Evolutionary conservation across 2,888 invertebrate species (phyloP), one percentile per base, ranked within the genome.

Genomic region (Stenchaetothrips biformis): DNA sequence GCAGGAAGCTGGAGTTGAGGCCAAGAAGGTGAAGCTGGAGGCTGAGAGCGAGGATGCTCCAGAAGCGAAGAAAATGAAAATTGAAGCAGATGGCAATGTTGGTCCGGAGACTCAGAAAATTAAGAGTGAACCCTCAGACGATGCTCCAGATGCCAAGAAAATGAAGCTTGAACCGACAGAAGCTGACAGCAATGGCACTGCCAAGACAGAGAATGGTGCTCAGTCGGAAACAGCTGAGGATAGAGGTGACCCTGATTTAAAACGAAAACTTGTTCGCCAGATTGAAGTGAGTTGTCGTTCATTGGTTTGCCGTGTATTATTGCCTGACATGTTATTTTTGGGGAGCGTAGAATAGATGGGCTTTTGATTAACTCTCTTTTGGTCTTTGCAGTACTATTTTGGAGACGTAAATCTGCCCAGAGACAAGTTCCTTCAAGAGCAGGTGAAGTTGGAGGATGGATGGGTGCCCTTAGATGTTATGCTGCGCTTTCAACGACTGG

Each of bases 381-480:
- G 81, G 80, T 81, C 79, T 80, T 84, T 88, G 83, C 83, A 92
- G 91, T 93, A 91, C 85, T 93, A 90, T 85, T 95, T 94, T 89
- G 97, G 99, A 79, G 96, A 99, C 87, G 90, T 94, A 7, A 99
- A 99, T 88, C 89, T 99, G 80, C 92, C 93, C 0, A 91, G 94
- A 81, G 99, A 99, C 86, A 97, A 95, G 87, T 99, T 98, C 86
- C 89, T 99, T n/a, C 91, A 92, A 84, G 94, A 95, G 82, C 93
- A 97, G 87, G 91, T 94, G 0, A 92, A 92, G 83, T 89, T 94
- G 82, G 94, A 96, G 83, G 94, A 97, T 80, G 98, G 95, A 3
- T 96, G 99, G 99, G 91, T 99, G 27, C 91, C 95, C 0, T 86
- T 99, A 78, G 91, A 93, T 0, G 91, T 94, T 0, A 90, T 99